phyloP scores from a whole-genome alignment of 2,113 vertebrate species.

The Sinocyclocheilus rhinocerous region DNA sequence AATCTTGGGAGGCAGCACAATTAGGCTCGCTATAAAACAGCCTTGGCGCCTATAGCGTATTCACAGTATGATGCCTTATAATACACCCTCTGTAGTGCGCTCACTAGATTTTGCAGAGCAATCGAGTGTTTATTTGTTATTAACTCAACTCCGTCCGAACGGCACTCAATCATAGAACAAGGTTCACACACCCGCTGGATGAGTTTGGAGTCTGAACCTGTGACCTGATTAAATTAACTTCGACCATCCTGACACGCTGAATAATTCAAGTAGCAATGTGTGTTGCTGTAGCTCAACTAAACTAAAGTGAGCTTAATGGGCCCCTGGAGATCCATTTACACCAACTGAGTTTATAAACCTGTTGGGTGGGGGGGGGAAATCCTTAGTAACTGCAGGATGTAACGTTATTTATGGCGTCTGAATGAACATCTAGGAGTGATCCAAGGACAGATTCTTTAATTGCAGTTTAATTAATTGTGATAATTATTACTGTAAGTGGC shows the following conservation, averaged over 20 bases:
- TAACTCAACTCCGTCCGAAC: not conserved
- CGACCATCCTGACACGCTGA: slow-evolving; percentile 31
- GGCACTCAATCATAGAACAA: slow-evolving; percentile 19
- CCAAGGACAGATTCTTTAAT: not conserved
- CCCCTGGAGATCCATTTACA: slow-evolving; percentile 42
- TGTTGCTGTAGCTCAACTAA: slow-evolving; percentile 36
- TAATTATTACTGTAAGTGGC: not conserved
- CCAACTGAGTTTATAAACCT: slow-evolving; percentile 37
- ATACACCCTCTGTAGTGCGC: not conserved
- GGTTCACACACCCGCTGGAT: not conserved
- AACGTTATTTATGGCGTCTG: not conserved
- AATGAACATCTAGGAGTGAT: not conserved
- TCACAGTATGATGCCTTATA: not conserved
- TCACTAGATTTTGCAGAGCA: not conserved
- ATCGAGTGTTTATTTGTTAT: slow-evolving; percentile 20
- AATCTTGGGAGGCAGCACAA: not conserved
- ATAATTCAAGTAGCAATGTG: slow-evolving; percentile 47
- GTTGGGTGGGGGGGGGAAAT: slow-evolving; percentile 22
- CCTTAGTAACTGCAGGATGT: slow-evolving; percentile 11
- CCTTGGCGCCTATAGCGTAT: not conserved
- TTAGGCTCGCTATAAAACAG: not conserved
- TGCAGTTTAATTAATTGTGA: not conserved
- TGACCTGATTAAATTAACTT: slow-evolving; percentile 56
- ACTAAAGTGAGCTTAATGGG: slow-evolving; percentile 54
- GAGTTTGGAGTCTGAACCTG: slow-evolving; percentile 30